phyloP scores from a whole-genome alignment of 2,888 invertebrate genomes.

The Dilophus febrilis region DNA sequence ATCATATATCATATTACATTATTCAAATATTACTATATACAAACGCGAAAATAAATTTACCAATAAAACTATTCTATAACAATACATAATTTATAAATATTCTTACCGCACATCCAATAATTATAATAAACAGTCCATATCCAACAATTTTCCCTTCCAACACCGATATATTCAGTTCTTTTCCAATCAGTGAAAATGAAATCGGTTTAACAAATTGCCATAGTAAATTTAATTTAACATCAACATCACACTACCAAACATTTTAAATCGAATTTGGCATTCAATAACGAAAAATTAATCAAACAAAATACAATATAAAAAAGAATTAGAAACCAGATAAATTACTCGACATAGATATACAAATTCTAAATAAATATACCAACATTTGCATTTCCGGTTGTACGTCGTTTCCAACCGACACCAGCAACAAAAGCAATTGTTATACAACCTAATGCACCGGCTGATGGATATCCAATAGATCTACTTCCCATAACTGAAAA shows the following conservation, averaged over 20 bases:
- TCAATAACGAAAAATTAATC: constrained; percentile 7
- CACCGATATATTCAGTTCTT: constrained; percentile 45
- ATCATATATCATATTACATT: too few relatives aligned
- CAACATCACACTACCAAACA: constrained; percentile 34
- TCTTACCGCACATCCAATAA: constrained; percentile 34
- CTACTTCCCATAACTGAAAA: constrained; percentile 45
- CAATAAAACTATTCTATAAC: too few relatives aligned
- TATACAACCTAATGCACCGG: constrained; percentile 41
- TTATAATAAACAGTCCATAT: constrained; percentile 31
- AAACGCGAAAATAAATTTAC: constrained; percentile 11
- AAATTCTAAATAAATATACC: constrained; percentile 11
- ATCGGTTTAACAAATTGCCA: constrained; percentile 63
- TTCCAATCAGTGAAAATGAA: constrained; percentile 59
- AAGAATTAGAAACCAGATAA: not conserved
- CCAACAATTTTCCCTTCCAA: constrained; percentile 33
- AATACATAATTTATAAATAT: too few relatives aligned
- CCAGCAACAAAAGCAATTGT: constrained; percentile 38
- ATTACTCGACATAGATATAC: not conserved
- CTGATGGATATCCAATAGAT: constrained; percentile 39
- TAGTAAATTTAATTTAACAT: constrained; percentile 36
- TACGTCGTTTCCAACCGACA: constrained; percentile 31
- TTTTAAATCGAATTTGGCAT: not conserved
- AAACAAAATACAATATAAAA: not conserved
- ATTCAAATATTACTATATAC: constrained; percentile 6
- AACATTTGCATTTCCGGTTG: constrained; percentile 20